Conservation (phyloP, 64 coral and sea anemone species). For the Montipora cactus region DNA sequence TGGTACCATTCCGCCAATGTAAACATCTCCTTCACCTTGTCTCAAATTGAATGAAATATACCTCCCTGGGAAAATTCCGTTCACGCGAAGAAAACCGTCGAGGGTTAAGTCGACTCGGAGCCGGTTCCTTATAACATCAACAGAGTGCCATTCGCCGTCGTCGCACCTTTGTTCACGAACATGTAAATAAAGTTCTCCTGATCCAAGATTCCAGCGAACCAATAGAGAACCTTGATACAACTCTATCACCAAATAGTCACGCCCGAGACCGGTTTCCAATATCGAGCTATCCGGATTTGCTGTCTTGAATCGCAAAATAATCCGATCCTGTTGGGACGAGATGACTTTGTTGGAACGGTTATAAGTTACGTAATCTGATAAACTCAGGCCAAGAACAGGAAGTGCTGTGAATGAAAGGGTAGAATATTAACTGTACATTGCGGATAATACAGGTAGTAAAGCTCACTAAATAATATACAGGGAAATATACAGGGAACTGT, state of each 20-base stretch:
- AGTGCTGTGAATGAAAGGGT: conserved; percentile 10
- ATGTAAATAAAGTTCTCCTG: conserved; percentile 16
- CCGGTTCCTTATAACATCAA: conserved; percentile 8
- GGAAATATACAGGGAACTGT: too few relatives aligned
- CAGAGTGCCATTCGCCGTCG: conserved; percentile 28
- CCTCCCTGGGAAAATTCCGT: not conserved
- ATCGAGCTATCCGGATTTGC: conserved; percentile 26
- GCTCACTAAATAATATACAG: too few relatives aligned
- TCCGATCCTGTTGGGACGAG: conserved; percentile 18
- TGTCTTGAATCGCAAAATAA: conserved; percentile 42
- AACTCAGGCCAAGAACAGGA: conserved; percentile 19
- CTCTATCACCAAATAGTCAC: conserved; percentile 25
- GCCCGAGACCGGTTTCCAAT: not conserved
- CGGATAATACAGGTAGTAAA: too few relatives aligned
- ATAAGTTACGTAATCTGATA: conserved; percentile 16
- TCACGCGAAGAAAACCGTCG: not conserved
- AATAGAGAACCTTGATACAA: not conserved
- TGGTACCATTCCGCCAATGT: not conserved
- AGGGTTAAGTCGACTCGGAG: not conserved
- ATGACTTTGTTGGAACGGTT: conserved; percentile 17
- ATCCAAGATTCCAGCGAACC: conserved; percentile 49
- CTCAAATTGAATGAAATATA: conserved; percentile 9
- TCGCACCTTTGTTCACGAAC: not conserved
- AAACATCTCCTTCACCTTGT: conserved; percentile 12
- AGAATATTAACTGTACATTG: too few relatives aligned